Evolutionary conservation across 2,888 invertebrate species (phyloP).

Genomic region (Stenolophus ochropezus): DNA sequence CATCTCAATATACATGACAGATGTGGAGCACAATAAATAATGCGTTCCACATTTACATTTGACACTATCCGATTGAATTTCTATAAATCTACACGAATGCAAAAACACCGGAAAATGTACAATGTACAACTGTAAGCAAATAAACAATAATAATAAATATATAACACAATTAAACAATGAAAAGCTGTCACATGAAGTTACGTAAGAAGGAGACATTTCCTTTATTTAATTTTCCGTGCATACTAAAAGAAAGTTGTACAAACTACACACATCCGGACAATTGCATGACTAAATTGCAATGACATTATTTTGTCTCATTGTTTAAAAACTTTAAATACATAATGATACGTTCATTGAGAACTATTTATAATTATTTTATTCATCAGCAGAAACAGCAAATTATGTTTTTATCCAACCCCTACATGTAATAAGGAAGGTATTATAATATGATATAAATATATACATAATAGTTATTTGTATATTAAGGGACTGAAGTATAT

Average conservation of each 20-base stretch:
- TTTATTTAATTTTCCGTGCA: constrained; percentile 25
- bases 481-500: no score
- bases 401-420: no score
- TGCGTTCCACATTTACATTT: constrained; percentile 7
- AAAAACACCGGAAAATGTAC: neutral
- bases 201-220: constrained; percentile 43
- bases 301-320: constrained; percentile 24
- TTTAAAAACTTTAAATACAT: neutral
- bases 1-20: constrained; percentile 21
- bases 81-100: constrained; percentile 5
- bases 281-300: constrained; percentile 18
- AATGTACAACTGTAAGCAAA: neutral
- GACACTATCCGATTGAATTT: constrained; percentile 18
- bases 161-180: constrained; percentile 26
- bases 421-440: no score
- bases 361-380: neutral
- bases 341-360: neutral
- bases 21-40: constrained; percentile 34
- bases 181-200: constrained; percentile 34
- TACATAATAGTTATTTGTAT: no score
- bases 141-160: neutral
- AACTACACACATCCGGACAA: neutral
- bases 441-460: no score
- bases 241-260: constrained; percentile 43
- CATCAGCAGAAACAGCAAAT: no score